These are phyloP conservation scores for Crotophaga sulcirostris DNA, from an alignment of 2,113 vertebrate species.

Conservation along the genomic window DNA sequence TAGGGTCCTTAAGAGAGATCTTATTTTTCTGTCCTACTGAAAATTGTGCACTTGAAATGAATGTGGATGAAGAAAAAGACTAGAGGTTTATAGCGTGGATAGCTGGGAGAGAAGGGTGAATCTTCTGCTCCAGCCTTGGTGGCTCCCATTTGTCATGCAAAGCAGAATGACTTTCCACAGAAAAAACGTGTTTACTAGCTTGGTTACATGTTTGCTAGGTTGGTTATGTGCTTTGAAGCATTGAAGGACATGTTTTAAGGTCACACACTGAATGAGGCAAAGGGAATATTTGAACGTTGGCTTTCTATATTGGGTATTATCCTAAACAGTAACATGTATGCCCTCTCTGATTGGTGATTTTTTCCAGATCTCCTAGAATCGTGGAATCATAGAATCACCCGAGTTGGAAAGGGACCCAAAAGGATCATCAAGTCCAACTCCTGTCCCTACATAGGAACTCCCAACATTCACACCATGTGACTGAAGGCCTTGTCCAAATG, in stretches of 20 bases:
- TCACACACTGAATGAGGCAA: neutral
- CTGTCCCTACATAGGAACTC: too few species aligned
- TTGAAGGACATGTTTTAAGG: neutral
- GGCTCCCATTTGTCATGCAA: neutral
- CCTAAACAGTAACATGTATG: neutral
- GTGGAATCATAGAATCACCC: too few species aligned
- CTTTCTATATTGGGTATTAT: neutral
- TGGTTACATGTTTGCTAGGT: neutral
- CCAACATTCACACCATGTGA: too few species aligned
- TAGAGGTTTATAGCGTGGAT: neutral
- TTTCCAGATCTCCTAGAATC: neutral
- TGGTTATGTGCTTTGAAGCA: neutral
- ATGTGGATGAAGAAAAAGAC: neutral
- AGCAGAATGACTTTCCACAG: neutral
- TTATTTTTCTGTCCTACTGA: neutral
- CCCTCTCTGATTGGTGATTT: neutral
- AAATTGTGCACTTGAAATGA: neutral
- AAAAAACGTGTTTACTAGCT: too few species aligned
- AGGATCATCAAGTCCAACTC: too few species aligned
- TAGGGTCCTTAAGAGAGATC: neutral
- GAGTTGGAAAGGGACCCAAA: too few species aligned
- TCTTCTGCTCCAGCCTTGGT: neutral
- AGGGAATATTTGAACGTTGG: neutral
- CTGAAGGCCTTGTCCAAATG: too few species aligned
- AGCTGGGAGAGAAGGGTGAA: neutral